Base-by-base conservation (phyloP, 2,888 invertebrate species). In the Cephus runcator region DNA sequence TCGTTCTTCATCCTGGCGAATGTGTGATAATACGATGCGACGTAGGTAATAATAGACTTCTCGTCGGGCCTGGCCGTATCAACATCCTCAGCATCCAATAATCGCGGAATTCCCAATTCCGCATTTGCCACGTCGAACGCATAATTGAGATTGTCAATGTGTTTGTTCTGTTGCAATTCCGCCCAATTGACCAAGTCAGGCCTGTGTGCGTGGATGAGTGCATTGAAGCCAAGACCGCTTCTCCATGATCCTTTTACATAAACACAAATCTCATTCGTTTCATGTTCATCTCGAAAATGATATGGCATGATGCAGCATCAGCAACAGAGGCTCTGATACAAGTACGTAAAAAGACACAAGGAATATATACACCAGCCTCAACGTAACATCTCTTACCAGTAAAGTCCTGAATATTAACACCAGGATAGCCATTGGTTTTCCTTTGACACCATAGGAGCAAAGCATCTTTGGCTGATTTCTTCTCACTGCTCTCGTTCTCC, bases 1-100 rank as follows among this genome's bases (percentile, higher is more conserved):
- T 99, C 99, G 90, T 97, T 98, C 94, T 99, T 99, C 98, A 99
- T 98, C 85, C 98, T 94, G 73, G 99, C 99, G 93, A 99, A 99
- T 79, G 99, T 98, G 93, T 99, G 99, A 92, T 99, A 99, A 93
- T 99, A 99, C 30, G 98, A 98, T 2, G 99, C 99, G 69, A 99
- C 98, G 91, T 99, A 99, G 34, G 99, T 99, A 93, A 99, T 97
- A 90, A 99, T 98, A 56, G 98, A 98, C 92, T 99, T 99, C 93
- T 99, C 99, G 91, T 99, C 99, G 0, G 99, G 99, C 73, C 97
- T 94, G 77, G 94, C 95, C 0, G 96, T 98, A 92, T 99, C 99
- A 84, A 99, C 96, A 92, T 99, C 98, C 94, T 99, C 99, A 80
- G 99, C 98, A 91, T 99, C 99, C 76, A 99, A 94, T 78, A 99